A percentile compares a stretch with the other conserved stretches of the same genome.
phyloP scores from a whole-genome alignment of 1,140 invertebrate species.

The Drosophila neocordata region DNA sequence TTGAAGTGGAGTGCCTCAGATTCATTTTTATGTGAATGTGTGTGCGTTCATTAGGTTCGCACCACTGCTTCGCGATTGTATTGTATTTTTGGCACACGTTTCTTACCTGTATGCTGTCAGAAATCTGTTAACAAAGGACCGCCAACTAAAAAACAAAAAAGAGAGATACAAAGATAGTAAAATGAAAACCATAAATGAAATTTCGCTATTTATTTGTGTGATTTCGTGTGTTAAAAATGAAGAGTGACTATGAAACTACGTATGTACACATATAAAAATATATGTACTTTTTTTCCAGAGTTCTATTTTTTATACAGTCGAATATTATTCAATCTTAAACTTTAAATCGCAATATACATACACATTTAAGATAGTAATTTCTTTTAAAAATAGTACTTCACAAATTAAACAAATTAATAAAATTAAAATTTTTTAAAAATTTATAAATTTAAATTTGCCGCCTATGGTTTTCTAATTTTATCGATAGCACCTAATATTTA shows the following conservation, averaged over 20 bases:
- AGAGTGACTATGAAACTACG: constrained; percentile 29
- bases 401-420: too few relatives aligned
- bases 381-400: too few relatives aligned
- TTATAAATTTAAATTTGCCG: background rate
- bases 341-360: too few relatives aligned
- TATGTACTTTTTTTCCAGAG: constrained; percentile 19
- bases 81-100: constrained; percentile 32
- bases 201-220: constrained; percentile 54
- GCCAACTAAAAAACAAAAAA: constrained; percentile 22
- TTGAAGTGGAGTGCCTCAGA: constrained; percentile 55
- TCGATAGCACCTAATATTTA: background rate
- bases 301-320: too few relatives aligned
- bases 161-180: constrained; percentile 48
- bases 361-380: too few relatives aligned
- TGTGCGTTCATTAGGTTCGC: constrained; percentile 54
- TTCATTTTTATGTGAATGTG: background rate
- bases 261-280: background rate
- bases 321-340: too few relatives aligned
- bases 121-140: constrained; percentile 35
- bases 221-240: constrained; percentile 53
- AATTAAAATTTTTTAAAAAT: too few relatives aligned
- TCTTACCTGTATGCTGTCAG: constrained; percentile 48
- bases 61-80: constrained; percentile 44
- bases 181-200: constrained; percentile 35
- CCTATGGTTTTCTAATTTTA: background rate